These are phyloP conservation scores for Umimayanthus kanabou DNA, from an alignment of 92 coral and sea anemone genomes.

Conservation along the genomic window DNA sequence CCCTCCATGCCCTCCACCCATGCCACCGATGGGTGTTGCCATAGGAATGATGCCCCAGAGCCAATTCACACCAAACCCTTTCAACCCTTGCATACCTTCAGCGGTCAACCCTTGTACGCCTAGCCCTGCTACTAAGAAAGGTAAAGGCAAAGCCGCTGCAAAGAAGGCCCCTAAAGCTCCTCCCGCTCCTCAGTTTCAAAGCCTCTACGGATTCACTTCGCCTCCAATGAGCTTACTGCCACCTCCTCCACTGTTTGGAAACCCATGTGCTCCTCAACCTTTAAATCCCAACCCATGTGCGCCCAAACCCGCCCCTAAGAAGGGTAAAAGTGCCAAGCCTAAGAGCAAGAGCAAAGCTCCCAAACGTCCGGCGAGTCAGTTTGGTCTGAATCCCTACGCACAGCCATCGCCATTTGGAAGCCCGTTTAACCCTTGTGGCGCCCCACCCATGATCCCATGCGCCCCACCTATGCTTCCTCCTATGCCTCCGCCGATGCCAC, in stretches of 20 bases:
- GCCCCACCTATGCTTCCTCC: conserved; percentile 42
- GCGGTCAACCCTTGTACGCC: conserved; percentile 3
- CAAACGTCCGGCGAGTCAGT: neutral
- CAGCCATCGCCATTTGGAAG: conserved; percentile 30
- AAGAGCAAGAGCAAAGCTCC: conserved; percentile 41
- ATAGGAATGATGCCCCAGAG: conserved; percentile 41
- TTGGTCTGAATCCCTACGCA: conserved; percentile 23
- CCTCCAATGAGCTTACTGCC: conserved; percentile 14
- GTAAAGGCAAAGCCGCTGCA: conserved; percentile 19
- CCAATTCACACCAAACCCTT: conserved; percentile 45
- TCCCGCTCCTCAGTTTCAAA: conserved; percentile 42
- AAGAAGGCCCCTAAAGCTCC: conserved; percentile 30
- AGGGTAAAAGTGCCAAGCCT: conserved; percentile 36
- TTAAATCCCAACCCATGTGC: conserved; percentile 55
- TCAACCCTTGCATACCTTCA: conserved; percentile 47
- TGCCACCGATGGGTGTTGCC: conserved; percentile 58
- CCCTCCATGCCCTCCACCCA: conserved; percentile 42
- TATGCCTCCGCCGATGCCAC: conserved; percentile 27
- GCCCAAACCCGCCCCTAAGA: conserved; percentile 41
- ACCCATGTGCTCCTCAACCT: conserved; percentile 62
- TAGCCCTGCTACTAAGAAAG: neutral
- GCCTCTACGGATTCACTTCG: conserved; percentile 24
- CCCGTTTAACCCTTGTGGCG: conserved; percentile 61
- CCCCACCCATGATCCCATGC: conserved; percentile 66
- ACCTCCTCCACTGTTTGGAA: conserved; percentile 11